phyloP scores from a whole-genome alignment of 2,797 vertebrate species.

The Gambelia wislizenii region DNA sequence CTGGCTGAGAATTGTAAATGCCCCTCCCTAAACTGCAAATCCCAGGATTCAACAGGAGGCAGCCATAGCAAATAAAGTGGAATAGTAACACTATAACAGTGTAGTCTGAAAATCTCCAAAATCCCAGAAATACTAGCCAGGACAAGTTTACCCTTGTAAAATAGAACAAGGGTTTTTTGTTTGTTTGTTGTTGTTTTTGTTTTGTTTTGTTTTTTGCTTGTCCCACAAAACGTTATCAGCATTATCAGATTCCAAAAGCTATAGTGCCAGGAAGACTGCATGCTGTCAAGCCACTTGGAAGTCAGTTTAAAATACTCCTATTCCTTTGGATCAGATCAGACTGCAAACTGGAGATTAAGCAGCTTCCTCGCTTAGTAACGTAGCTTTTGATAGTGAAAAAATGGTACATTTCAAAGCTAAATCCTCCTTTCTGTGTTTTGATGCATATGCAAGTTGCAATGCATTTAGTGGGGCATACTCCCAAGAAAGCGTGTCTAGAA shows the following conservation, averaged over 20 bases:
- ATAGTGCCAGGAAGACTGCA: neutral
- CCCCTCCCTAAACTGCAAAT: too few relatives aligned
- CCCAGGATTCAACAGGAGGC: too few relatives aligned
- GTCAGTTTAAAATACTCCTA: neutral
- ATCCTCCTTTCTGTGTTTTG: neutral
- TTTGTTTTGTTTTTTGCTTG: neutral
- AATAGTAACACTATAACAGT: too few relatives aligned
- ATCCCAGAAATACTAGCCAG: neutral
- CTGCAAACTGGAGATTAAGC: neutral
- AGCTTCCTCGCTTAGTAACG: neutral
- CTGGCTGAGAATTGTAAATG: too few relatives aligned
- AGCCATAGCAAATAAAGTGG: too few relatives aligned
- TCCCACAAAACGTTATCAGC: neutral
- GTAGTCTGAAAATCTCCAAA: too few relatives aligned
- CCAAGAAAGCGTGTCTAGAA: slow-evolving; percentile 8
- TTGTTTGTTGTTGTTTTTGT: too few relatives aligned
- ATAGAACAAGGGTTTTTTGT: too few relatives aligned
- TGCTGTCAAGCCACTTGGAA: slow-evolving; percentile 26
- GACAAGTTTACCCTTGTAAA: neutral
- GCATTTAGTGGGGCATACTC: neutral
- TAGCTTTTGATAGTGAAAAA: slow-evolving; percentile 12
- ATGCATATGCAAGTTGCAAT: neutral
- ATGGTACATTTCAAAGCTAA: neutral
- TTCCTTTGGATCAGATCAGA: slow-evolving; percentile 43
- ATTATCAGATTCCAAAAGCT: neutral